A percentile compares a stretch with the other conserved stretches of the same genome.
Conservation (phyloP, 2,113 vertebrate species). For the Eublepharis macularius region DNA sequence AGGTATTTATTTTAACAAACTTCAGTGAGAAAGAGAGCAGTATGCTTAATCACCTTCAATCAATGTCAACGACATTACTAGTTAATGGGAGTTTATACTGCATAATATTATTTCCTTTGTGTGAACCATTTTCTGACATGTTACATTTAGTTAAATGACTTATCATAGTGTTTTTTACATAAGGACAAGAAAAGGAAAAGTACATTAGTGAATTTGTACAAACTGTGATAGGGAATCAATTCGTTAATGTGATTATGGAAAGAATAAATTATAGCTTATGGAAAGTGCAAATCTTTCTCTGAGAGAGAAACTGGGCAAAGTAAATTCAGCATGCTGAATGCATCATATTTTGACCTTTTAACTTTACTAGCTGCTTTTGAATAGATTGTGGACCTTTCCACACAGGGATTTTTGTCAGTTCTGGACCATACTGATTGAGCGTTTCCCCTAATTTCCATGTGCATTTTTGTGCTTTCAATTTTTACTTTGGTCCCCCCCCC, state of each 20-base stretch:
- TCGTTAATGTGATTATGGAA: constrained; percentile 60
- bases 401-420: no score
- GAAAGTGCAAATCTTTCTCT: constrained; percentile 23
- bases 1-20: constrained; percentile 81
- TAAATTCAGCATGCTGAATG: background rate
- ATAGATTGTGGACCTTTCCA: background rate
- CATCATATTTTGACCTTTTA: background rate
- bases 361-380: background rate
- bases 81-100: constrained; percentile 78
- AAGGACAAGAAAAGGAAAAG: constrained; percentile 64
- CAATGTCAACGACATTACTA: constrained; percentile 79
- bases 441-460: no score
- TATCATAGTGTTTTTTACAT: constrained; percentile 69
- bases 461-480: no score
- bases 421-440: no score
- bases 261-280: constrained; percentile 16
- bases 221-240: constrained; percentile 53
- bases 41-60: constrained; percentile 82
- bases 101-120: constrained; percentile 80
- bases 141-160: constrained; percentile 79
- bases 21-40: constrained; percentile 73
- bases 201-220: constrained; percentile 67
- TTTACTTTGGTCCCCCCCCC: no score
- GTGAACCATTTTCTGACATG: constrained; percentile 75
- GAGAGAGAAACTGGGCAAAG: background rate